A percentile compares a stretch with the other conserved stretches of the same genome.
These are phyloP conservation scores for Melieria picta DNA, from an alignment of 2,888 invertebrate species.

Conservation along the genomic window DNA sequence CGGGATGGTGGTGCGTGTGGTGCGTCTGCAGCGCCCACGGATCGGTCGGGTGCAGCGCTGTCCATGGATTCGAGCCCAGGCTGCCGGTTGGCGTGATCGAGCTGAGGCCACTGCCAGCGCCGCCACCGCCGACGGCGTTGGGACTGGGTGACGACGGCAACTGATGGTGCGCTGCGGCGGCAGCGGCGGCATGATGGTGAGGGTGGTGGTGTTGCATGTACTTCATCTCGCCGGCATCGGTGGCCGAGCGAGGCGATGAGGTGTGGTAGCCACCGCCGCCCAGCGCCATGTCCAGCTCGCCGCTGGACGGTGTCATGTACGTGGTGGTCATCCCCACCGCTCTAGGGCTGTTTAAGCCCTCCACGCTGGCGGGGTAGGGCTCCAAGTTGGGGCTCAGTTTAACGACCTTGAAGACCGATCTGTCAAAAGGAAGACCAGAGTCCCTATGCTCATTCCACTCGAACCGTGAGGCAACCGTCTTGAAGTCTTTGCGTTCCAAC, in stretches of 20 bases:
- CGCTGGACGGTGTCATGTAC: slow-evolving; percentile 88
- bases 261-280: slow-evolving; percentile 81
- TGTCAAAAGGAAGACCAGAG: slow-evolving; percentile 66
- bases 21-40: slow-evolving; percentile 84
- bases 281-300: slow-evolving; percentile 78
- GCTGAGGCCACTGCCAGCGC: slow-evolving; percentile 47
- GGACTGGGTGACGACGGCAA: slow-evolving; percentile 75
- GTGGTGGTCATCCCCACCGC: slow-evolving; percentile 93
- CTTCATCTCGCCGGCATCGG: slow-evolving; percentile 93
- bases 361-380: slow-evolving; percentile 69
- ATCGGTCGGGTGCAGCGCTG: slow-evolving; percentile 80
- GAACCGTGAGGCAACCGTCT: slow-evolving; percentile 66
- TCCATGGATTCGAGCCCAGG: slow-evolving; percentile 78
- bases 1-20: slow-evolving; percentile 79
- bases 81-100: slow-evolving; percentile 61
- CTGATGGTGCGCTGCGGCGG: slow-evolving; percentile 73
- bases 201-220: slow-evolving; percentile 89
- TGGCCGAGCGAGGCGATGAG: slow-evolving; percentile 83
- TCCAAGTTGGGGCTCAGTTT: slow-evolving; percentile 68
- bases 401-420: slow-evolving; percentile 67
- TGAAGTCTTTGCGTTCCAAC: slow-evolving; percentile 62
- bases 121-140: slow-evolving; percentile 65
- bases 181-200: slow-evolving; percentile 82
- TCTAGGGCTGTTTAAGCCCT: slow-evolving; percentile 70
- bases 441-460: slow-evolving; percentile 67